Evolutionary conservation across 2,113 vertebrate species (phyloP).

Genomic region (Gyps fulvus): DNA sequence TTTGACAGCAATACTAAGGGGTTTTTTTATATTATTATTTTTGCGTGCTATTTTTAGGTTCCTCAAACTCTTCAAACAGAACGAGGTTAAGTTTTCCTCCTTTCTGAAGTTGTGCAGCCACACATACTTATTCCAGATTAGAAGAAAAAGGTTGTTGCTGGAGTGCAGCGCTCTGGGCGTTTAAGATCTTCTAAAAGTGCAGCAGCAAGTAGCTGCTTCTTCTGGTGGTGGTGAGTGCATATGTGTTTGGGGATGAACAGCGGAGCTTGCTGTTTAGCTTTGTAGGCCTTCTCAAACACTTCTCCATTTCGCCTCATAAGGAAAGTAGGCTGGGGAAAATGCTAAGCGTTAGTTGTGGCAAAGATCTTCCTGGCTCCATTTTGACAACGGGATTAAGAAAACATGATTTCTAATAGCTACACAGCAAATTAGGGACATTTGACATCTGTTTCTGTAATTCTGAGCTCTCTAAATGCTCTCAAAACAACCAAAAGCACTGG

Average conservation of each 20-base stretch:
- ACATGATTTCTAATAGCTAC: not conserved
- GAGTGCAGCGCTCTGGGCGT: not conserved
- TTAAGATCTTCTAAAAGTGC: not conserved
- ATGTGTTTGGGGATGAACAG: not conserved
- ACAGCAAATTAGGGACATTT: not conserved
- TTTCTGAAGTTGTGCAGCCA: not conserved
- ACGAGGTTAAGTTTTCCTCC: not conserved
- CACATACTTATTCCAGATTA: not conserved
- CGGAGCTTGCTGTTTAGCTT: not conserved
- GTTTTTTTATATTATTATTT: not conserved
- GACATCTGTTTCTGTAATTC: slow-evolving; percentile 29
- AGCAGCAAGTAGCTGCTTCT: not conserved
- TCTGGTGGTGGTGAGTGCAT: not conserved
- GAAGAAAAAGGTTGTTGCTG: not conserved
- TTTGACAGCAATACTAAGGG: not conserved
- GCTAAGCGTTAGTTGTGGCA: not conserved
- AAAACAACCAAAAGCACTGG: not conserved
- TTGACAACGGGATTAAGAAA: not conserved
- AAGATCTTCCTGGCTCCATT: not conserved
- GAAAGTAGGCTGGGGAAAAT: not conserved
- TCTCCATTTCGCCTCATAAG: not conserved
- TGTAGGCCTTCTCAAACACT: not conserved
- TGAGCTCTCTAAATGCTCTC: not conserved
- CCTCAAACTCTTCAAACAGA: not conserved
- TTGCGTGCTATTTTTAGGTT: not conserved